phyloP scores from a whole-genome alignment of 2,888 invertebrate genomes.

The Hipparchia sbordonii region DNA sequence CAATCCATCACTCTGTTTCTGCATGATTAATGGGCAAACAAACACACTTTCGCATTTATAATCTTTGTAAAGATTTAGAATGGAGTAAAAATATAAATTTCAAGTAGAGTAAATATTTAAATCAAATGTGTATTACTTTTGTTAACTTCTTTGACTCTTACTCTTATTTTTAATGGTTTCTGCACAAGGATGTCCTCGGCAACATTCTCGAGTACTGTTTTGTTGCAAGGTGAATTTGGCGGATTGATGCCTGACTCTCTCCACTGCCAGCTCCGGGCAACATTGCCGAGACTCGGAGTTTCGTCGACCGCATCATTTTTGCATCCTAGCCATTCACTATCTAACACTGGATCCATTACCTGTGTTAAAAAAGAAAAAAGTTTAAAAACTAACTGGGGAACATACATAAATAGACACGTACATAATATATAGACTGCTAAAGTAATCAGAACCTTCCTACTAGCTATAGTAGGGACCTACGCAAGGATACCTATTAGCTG shows the following conservation, averaged over 20 bases:
- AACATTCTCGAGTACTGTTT: conserved; percentile 81
- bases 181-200: conserved; percentile 86
- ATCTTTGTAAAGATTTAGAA: too few relatives aligned
- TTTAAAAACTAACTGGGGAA: too few relatives aligned
- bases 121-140: conserved; percentile 5
- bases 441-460: too few relatives aligned
- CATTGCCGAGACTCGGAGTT: conserved; percentile 62
- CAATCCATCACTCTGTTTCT: too few relatives aligned
- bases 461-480: too few relatives aligned
- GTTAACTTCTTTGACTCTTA: conserved; percentile 54
- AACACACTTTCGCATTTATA: too few relatives aligned
- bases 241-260: conserved; percentile 72
- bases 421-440: too few relatives aligned
- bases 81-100: too few relatives aligned
- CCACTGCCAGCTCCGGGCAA: conserved; percentile 76
- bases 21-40: too few relatives aligned
- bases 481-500: too few relatives aligned
- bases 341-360: conserved; percentile 73
- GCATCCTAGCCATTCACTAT: conserved; percentile 70
- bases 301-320: conserved; percentile 72
- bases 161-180: conserved; percentile 84
- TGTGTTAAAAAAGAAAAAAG: conserved; percentile 29
- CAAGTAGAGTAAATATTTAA: background rate
- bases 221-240: conserved; percentile 66
- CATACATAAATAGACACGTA: too few relatives aligned